Conservation (phyloP, 2,113 vertebrate species). For the Bufo gargarizans region DNA sequence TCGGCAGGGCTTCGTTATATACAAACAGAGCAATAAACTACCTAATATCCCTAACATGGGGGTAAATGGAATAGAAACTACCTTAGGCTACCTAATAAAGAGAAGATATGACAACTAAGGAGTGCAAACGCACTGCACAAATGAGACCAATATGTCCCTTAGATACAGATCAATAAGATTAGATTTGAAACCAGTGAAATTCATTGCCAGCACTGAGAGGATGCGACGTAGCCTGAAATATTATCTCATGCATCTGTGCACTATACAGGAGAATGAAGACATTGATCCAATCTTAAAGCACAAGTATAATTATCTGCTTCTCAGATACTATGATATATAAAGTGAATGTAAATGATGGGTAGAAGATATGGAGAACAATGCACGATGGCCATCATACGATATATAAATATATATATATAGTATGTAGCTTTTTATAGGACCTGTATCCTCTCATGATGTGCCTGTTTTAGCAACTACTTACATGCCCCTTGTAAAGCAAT, state of each 20-base stretch:
- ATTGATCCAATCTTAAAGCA: conserved; percentile 9
- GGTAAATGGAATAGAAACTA: conserved; percentile 35
- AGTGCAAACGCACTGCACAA: conserved; percentile 31
- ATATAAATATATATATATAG: too few species aligned
- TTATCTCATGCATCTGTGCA: conserved; percentile 27
- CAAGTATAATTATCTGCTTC: background rate
- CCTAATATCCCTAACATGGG: conserved; percentile 15
- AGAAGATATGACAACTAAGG: conserved; percentile 8
- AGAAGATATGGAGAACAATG: too few species aligned
- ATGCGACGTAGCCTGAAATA: conserved; percentile 23
- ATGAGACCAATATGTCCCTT: conserved; percentile 50
- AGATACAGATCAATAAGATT: conserved; percentile 48
- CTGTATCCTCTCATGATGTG: too few species aligned
- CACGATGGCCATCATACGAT: too few species aligned
- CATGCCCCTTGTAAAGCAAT: too few species aligned
- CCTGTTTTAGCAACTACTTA: too few species aligned
- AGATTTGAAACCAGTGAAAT: conserved; percentile 39
- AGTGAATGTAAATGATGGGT: background rate
- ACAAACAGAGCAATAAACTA: conserved; percentile 24
- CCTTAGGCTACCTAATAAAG: conserved; percentile 13
- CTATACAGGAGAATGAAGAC: conserved; percentile 17
- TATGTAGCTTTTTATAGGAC: too few species aligned
- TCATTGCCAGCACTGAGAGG: background rate
- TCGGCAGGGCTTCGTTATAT: conserved; percentile 40
- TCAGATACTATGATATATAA: background rate